Evolutionary conservation across 2,797 vertebrate genomes (phyloP).

Genomic region (Spea hammondii): DNA sequence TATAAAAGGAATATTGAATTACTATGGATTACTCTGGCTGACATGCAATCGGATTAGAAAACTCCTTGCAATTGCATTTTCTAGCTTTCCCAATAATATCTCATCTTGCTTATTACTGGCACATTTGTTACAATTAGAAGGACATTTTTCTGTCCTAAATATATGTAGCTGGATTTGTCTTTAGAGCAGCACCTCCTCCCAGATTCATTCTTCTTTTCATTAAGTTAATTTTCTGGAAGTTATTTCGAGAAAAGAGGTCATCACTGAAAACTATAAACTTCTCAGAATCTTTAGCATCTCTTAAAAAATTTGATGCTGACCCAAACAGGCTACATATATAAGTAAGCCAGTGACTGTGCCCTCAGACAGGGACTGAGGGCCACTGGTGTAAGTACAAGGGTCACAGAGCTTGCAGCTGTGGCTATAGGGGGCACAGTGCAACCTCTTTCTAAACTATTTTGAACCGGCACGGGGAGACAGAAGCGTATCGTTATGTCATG

Average conservation of each 20-base stretch:
- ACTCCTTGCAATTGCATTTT: conserved; percentile 31
- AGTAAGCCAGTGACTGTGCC: too few species aligned
- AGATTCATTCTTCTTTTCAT: neutral
- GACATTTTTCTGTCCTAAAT: conserved; percentile 17
- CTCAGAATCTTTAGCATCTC: too few species aligned
- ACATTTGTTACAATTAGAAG: conserved; percentile 31
- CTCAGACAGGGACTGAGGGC: too few species aligned
- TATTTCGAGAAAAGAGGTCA: conserved; percentile 17
- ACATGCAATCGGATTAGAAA: conserved; percentile 36
- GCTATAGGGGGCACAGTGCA: too few species aligned
- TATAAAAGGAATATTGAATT: conserved; percentile 21
- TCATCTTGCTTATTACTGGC: conserved; percentile 21
- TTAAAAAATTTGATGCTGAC: too few species aligned
- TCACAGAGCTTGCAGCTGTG: too few species aligned
- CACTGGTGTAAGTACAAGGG: too few species aligned
- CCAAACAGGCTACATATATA: too few species aligned
- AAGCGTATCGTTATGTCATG: too few species aligned
- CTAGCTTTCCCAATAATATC: conserved; percentile 26
- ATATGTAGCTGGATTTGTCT: neutral
- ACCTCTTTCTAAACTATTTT: too few species aligned
- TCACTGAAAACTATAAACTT: neutral
- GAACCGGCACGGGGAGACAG: too few species aligned
- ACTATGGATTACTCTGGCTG: conserved; percentile 21
- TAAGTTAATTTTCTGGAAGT: conserved; percentile 2
- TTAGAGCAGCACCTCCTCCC: neutral